Conservation (phyloP, 2,113 vertebrate genomes). For the Orycteropus afer region DNA sequence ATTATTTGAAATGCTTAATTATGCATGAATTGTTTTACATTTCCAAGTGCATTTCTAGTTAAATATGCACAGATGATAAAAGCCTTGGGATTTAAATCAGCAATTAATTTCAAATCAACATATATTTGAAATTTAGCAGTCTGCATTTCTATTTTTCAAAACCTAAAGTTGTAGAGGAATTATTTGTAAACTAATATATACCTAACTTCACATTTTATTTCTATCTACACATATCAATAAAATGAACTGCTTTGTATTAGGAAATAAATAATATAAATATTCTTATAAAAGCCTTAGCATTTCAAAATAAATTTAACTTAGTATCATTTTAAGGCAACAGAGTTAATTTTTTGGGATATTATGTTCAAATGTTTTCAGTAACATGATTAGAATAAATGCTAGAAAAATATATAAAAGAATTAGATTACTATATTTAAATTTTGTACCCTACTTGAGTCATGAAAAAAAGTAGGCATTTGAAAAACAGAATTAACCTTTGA, state of each 20-base stretch:
- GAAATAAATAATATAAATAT: not conserved
- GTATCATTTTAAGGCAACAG: slow-evolving; percentile 12
- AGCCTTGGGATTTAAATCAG: slow-evolving; percentile 55
- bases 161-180: not conserved
- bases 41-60: slow-evolving; percentile 64
- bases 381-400: slow-evolving; percentile 68
- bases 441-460: slow-evolving; percentile 31
- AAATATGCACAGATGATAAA: slow-evolving; percentile 62
- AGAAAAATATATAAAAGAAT: slow-evolving; percentile 59
- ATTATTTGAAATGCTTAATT: slow-evolving; percentile 80
- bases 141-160: slow-evolving; percentile 24
- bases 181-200: not conserved
- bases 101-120: slow-evolving; percentile 69
- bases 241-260: slow-evolving; percentile 29
- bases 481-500: slow-evolving; percentile 69
- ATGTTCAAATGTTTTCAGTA: slow-evolving; percentile 56
- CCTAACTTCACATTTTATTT: slow-evolving; percentile 32
- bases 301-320: slow-evolving; percentile 63
- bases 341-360: slow-evolving; percentile 51
- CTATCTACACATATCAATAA: slow-evolving; percentile 1
- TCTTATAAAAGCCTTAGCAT: slow-evolving; percentile 29
- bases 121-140: slow-evolving; percentile 57
- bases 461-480: slow-evolving; percentile 59
- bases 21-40: slow-evolving; percentile 67
- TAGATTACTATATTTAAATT: slow-evolving; percentile 50